A percentile compares a stretch with the other conserved stretches of the same genome.
Evolutionary conservation across 2,113 vertebrate genomes (phyloP).

Genomic region (Bufo gargarizans): DNA sequence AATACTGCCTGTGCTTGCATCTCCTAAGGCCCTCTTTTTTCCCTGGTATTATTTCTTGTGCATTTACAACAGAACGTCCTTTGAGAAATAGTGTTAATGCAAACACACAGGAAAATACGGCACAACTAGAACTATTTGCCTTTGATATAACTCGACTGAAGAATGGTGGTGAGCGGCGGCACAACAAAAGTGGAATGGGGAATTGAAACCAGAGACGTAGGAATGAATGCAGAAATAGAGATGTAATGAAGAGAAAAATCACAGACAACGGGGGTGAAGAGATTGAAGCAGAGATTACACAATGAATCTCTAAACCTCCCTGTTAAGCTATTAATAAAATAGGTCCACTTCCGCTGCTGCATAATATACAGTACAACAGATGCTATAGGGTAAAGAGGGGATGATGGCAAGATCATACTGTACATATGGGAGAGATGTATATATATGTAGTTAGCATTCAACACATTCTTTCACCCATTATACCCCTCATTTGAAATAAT

Average conservation of each 20-base stretch:
- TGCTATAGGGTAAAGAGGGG: neutral
- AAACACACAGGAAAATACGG: conserved; percentile 44
- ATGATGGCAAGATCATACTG: neutral
- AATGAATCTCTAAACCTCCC: conserved; percentile 1
- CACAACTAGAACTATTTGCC: conserved; percentile 23
- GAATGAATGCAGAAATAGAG: conserved; percentile 18
- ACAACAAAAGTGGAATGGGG: conserved; percentile 31
- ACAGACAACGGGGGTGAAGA: conserved; percentile 15
- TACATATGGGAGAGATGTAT: neutral
- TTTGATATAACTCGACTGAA: conserved; percentile 45
- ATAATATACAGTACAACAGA: neutral
- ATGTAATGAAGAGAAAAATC: conserved; percentile 22
- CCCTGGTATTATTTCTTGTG: conserved; percentile 24
- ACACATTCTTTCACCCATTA: neutral
- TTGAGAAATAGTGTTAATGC: conserved; percentile 48
- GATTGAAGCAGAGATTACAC: neutral
- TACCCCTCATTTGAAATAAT: neutral
- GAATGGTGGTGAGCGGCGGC: conserved; percentile 11
- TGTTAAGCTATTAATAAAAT: neutral
- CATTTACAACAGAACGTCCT: conserved; percentile 19
- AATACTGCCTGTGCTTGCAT: neutral
- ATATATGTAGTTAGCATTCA: neutral
- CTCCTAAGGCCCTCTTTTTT: conserved; percentile 31
- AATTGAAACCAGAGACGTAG: conserved; percentile 36
- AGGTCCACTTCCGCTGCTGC: neutral